Evolutionary conservation across 2,888 invertebrate species (phyloP).

Genomic region (Tortricodes alternella): DNA sequence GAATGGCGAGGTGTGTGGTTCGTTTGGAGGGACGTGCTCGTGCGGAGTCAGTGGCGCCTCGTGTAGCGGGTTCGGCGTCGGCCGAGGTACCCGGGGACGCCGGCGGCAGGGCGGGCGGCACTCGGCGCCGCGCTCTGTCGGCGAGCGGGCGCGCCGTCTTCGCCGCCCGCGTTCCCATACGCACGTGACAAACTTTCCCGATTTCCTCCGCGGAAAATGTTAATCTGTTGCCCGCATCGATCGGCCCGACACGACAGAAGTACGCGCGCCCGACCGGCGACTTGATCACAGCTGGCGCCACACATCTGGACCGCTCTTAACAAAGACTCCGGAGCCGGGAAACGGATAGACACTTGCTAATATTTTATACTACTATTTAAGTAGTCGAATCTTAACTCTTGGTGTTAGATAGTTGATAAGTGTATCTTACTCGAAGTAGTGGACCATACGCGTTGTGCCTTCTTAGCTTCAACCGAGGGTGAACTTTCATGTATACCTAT

Average conservation of each 20-base stretch:
- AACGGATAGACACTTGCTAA: slow-evolving; percentile 51
- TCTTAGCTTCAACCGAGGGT: slow-evolving; percentile 59
- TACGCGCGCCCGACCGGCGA: slow-evolving; percentile 64
- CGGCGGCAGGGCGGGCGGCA: slow-evolving; percentile 74
- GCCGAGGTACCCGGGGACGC: slow-evolving; percentile 41
- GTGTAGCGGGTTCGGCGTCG: slow-evolving; percentile 39
- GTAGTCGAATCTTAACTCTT: slow-evolving; percentile 46
- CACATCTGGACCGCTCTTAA: slow-evolving; percentile 68
- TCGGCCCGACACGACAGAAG: slow-evolving; percentile 70
- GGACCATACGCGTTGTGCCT: slow-evolving; percentile 79
- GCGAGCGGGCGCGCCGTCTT: slow-evolving; percentile 79
- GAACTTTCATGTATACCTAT: slow-evolving; percentile 39
- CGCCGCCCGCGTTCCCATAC: slow-evolving; percentile 62
- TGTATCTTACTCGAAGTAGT: slow-evolving; percentile 64
- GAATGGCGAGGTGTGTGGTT: background rate
- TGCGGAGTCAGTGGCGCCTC: slow-evolving; percentile 38
- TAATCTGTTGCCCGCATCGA: slow-evolving; percentile 80
- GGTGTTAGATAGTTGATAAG: slow-evolving; percentile 64
- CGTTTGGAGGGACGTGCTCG: slow-evolving; percentile 13
- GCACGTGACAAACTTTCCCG: slow-evolving; percentile 80
- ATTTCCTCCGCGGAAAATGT: slow-evolving; percentile 79
- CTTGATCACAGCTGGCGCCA: slow-evolving; percentile 77
- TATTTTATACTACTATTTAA: slow-evolving; percentile 53
- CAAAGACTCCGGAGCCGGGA: slow-evolving; percentile 61
- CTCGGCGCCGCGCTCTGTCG: slow-evolving; percentile 77